These are phyloP conservation scores for Tridacna crocea DNA, from an alignment of 2,888 invertebrate genomes.

Conservation along the genomic window DNA sequence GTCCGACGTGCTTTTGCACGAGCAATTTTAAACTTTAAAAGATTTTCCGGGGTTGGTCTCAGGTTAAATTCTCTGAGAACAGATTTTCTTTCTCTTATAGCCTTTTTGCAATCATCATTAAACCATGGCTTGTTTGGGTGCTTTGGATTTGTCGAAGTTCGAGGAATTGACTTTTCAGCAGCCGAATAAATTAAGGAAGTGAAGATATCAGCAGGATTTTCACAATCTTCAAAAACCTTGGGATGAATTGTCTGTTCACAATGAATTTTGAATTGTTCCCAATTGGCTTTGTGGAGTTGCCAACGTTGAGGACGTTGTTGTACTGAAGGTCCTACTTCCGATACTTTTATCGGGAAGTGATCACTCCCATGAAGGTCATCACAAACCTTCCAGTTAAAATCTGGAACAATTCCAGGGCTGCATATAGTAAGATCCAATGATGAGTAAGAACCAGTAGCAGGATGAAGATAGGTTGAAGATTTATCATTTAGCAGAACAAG, in stretches of 20 bases:
- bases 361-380: not conserved
- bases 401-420: not conserved
- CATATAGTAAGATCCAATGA: not conserved
- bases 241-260: not conserved
- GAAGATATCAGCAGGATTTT: not conserved
- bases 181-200: constrained; percentile 1
- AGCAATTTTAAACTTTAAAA: constrained; percentile 1
- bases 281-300: constrained; percentile 1
- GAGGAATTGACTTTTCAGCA: not conserved
- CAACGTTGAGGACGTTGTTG: not conserved
- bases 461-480: constrained; percentile 4
- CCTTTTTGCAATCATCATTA: constrained; percentile 6
- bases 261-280: not conserved
- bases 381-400: not conserved
- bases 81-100: not conserved
- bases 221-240: not conserved
- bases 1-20: not conserved
- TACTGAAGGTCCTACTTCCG: not conserved
- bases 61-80: not conserved
- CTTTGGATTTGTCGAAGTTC: constrained; percentile 3
- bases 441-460: constrained; percentile 1
- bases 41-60: not conserved
- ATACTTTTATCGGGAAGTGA: not conserved
- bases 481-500: not conserved
- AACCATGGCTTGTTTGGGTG: not conserved